Evolutionary conservation across 2,888 invertebrate species (phyloP), one percentile per base, ranked within the genome.

Genomic region (Harpalus rubripes): DNA sequence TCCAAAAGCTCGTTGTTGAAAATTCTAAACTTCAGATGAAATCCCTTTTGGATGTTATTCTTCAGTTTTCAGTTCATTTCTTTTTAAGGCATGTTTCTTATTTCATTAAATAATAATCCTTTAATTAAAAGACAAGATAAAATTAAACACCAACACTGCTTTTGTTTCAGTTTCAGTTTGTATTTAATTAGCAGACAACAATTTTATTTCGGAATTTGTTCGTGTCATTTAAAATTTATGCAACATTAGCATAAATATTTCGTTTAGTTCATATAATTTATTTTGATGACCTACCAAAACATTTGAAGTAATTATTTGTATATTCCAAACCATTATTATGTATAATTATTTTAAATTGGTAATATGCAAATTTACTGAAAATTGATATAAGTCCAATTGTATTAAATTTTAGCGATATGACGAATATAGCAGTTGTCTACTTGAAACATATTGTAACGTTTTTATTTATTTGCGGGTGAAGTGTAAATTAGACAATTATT

Each of bases 91-190:
- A n/a, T 39, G 39, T 68, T 63, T 68, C 68, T 68, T 68, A 68
- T 68, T 68, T 15, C 68, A 68, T 68, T 68, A 68, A 68, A 68
- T 68, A 68, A 68, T 63, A 68, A 68, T 68, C 68, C 32, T 39
- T 68, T 68, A 32, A 68, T 39, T 68, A 68, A 68, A 68, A 68
- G 39, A 63, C 68, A 39, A 39, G 68, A 68, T 68, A 39, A 15
- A 68, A 68, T 32, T 68, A 68, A 68, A 68, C 15, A 7, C 8
- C 15, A 68, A n/a, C 68, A 39, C 12, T 68, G 39, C 39, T n/a
- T 68, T 68, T 1, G 5, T 10, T 63, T 63, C 26, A n/a, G 59
- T 59, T 59, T 59, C 59, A 59, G 15, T 59, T 16, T 16, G 7
- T 15, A 2, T 16, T 59, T 59, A 59, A 59, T 59, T 52, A 52